A percentile compares a stretch with the other conserved stretches of the same genome.
phyloP scores from a whole-genome alignment of 2,113 vertebrate species.

The Argyrosomus japonicus region DNA sequence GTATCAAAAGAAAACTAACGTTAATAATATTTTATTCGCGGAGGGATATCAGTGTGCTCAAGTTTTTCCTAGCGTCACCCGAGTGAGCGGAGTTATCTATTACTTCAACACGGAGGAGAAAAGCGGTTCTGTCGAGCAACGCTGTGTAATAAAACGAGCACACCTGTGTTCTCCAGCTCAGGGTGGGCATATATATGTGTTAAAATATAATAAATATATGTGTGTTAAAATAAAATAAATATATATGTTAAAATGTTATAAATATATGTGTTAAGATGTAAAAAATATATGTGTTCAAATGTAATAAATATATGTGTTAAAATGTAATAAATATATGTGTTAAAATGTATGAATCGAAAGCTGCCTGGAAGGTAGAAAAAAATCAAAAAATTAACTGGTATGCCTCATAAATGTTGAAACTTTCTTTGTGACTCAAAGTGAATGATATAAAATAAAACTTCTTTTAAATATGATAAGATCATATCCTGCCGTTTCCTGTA shows the following conservation, averaged over 20 bases:
- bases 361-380: neutral
- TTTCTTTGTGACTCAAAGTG: neutral
- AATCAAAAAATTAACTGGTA: neutral
- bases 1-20: neutral
- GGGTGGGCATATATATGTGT: no score
- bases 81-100: neutral
- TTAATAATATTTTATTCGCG: conserved; percentile 18
- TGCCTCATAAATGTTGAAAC: neutral
- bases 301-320: no score
- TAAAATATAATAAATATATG: no score
- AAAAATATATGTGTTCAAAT: no score
- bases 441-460: no score
- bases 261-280: no score
- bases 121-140: neutral
- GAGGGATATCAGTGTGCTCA: conserved; percentile 33
- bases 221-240: no score
- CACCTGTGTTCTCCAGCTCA: neutral
- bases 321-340: no score
- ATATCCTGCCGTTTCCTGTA: neutral
- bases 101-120: fast-evolving
- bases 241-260: no score
- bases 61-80: neutral
- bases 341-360: neutral
- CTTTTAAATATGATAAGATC: neutral
- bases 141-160: neutral